These are phyloP conservation scores for Diploscapter pachys DNA, from an alignment of 1,140 invertebrate species.

Conservation along the genomic window DNA sequence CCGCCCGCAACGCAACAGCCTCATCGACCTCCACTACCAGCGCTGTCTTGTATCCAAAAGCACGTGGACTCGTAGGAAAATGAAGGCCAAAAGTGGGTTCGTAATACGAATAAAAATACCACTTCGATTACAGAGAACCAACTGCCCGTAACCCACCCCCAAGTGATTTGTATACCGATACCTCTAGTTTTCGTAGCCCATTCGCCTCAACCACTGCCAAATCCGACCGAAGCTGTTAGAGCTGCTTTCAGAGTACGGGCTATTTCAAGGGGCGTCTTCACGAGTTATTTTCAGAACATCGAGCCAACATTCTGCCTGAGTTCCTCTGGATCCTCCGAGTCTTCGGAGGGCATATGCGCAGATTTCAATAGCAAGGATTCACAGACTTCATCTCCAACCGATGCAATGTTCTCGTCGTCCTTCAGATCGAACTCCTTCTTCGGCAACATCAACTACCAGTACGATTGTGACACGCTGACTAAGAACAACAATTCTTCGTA, in stretches of 20 bases:
- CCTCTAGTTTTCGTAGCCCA: not conserved
- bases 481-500: not conserved
- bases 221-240: conserved; percentile 1
- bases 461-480: not conserved
- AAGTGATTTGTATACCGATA: not conserved
- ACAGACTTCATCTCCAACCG: not conserved
- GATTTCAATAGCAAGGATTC: conserved; percentile 1
- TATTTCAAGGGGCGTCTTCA: conserved; percentile 3
- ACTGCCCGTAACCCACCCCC: not conserved
- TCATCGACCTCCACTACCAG: conserved; percentile 7
- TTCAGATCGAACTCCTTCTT: conserved; percentile 3
- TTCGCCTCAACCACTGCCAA: conserved; percentile 1
- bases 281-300: not conserved
- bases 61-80: conserved; percentile 34
- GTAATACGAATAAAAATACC: too few species aligned
- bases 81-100: not conserved
- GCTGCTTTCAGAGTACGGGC: not conserved
- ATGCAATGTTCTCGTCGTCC: not conserved
- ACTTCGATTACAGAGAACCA: not conserved
- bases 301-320: not conserved
- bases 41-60: conserved; percentile 31
- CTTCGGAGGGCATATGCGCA: conserved; percentile 14
- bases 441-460: too few species aligned
- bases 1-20: conserved; percentile 51
- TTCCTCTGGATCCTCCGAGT: conserved; percentile 15